Conservation (phyloP, 2,888 invertebrate species). For the Neria commutata region DNA sequence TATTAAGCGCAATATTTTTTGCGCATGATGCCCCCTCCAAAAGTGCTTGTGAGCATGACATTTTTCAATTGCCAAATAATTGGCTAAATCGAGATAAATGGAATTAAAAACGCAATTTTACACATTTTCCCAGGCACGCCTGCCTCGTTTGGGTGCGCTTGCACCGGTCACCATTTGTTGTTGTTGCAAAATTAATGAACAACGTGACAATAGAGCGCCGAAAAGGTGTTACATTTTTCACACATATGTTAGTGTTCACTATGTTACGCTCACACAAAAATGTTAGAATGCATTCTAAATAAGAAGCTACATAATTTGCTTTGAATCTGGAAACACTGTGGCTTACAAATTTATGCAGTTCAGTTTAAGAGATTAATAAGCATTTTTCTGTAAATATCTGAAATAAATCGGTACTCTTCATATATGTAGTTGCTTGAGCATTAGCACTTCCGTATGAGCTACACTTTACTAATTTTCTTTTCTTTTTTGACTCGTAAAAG, state of each 20-base stretch:
- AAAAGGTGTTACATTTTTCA: conserved; percentile 56
- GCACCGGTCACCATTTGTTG: not conserved
- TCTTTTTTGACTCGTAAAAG: no score
- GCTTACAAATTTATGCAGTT: no score
- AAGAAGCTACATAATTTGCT: no score
- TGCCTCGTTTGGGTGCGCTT: no score
- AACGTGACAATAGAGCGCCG: conserved; percentile 25
- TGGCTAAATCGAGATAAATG: not conserved
- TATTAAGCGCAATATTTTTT: no score
- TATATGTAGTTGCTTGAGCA: no score
- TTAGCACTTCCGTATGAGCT: no score
- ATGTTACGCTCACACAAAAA: not conserved
- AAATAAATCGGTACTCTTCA: no score
- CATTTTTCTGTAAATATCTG: no score
- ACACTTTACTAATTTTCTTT: no score
- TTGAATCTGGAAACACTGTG: no score
- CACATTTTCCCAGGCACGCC: not conserved
- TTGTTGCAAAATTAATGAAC: conserved; percentile 22
- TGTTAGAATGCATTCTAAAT: not conserved
- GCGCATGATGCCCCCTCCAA: conserved; percentile 1
- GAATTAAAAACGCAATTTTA: not conserved
- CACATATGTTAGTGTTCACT: conserved; percentile 37
- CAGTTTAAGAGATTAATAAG: no score
- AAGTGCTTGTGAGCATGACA: conserved; percentile 14
- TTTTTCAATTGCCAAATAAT: conserved; percentile 12